Conservation (phyloP, 2,113 vertebrate genomes). For the Neogobius melanostomus region DNA sequence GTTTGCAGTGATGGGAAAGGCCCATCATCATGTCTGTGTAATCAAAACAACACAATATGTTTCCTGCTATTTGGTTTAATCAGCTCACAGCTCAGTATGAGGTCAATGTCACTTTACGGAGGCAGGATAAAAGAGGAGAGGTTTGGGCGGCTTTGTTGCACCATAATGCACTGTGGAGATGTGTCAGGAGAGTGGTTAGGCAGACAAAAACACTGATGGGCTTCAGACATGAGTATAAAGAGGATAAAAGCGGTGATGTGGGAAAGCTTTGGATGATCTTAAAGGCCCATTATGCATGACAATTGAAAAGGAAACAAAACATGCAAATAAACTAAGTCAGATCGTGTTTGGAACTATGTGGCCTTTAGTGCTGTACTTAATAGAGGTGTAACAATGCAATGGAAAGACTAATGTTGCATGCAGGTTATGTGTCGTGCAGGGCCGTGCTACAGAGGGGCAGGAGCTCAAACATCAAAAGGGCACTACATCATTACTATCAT, state of each 20-base stretch:
- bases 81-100: slow-evolving; percentile 5
- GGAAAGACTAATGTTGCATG: no score
- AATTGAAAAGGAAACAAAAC: not conserved
- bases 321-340: not conserved
- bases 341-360: no score
- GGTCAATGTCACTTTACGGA: slow-evolving; percentile 2
- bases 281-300: not conserved
- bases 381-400: no score
- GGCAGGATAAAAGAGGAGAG: slow-evolving; percentile 4
- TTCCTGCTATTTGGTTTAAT: slow-evolving; percentile 8
- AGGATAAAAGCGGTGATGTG: not conserved
- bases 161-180: slow-evolving; percentile 13
- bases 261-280: not conserved
- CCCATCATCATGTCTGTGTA: slow-evolving; percentile 7
- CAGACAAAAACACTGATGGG: slow-evolving; percentile 25
- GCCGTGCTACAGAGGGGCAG: no score
- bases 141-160: slow-evolving; percentile 20
- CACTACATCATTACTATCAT: no score
- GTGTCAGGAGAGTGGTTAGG: not conserved
- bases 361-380: no score
- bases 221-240: not conserved
- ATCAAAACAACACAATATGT: slow-evolving; percentile 10
- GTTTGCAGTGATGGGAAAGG: not conserved
- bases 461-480: no score
- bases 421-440: no score